Percentiles rank a stretch among this genome's conserved stretches.
These are phyloP conservation scores for Microtus montanus DNA, from an alignment of 2,113 vertebrate genomes.

Conservation along the genomic window DNA sequence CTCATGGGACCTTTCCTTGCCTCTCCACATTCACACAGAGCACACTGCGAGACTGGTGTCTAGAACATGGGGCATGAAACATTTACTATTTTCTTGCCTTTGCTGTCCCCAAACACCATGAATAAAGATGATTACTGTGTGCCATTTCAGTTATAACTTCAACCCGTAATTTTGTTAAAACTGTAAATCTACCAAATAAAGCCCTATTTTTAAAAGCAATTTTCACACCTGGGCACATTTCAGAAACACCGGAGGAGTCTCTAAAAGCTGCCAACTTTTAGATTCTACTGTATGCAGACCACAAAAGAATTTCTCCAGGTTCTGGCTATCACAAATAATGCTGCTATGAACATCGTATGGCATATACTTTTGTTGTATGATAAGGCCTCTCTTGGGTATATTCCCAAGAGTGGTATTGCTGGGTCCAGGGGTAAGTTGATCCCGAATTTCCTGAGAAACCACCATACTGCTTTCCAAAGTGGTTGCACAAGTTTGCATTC, in stretches of 20 bases:
- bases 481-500: no score
- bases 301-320: neutral
- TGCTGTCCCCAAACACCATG: neutral
- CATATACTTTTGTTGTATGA: no score
- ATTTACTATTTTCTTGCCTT: neutral
- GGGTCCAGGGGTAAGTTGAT: no score
- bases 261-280: neutral
- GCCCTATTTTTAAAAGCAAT: neutral
- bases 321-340: no score
- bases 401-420: no score
- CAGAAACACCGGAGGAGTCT: neutral
- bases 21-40: neutral
- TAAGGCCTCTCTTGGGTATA: no score
- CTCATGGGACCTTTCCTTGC: neutral
- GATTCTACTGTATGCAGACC: neutral
- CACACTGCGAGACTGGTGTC: neutral
- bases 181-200: conserved; percentile 29
- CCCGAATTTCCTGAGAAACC: no score
- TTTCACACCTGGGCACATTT: neutral
- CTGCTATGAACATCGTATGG: no score
- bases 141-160: neutral
- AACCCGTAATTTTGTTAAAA: neutral
- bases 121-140: neutral
- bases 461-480: no score
- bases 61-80: neutral